Evolutionary conservation across 2,113 vertebrate species (phyloP), one percentile per base, ranked within the genome.

Genomic region (Ammodramus savannarum): DNA sequence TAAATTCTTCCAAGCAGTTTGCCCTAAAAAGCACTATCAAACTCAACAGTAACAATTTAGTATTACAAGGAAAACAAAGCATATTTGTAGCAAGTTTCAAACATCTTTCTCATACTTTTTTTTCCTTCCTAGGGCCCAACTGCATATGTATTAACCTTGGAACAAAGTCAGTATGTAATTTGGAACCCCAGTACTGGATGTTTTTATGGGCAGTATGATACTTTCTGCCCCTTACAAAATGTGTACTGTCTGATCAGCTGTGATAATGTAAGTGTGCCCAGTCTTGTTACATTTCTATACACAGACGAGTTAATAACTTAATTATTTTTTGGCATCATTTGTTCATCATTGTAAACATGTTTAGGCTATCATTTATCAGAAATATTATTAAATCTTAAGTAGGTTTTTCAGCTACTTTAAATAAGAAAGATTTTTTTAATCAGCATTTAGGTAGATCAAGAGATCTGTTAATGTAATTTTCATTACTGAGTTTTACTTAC

Each of bases 161-260:
- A 99, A 89, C 98, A 99, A 92, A 99, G 96, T 87, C 98, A 98
- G 9, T 99, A 98, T 91, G 95, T 99, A 57, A 98, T 99, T 94
- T 99, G 99, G 99, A 99, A 99, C 93, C 98, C 99, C 63, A 99
- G 98, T 94, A 99, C 96, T 16, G 99, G 99, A 18, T 98, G 98
- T 87, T 98, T 96, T 93, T 99, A 99, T 26, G 98, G 98, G n/a
- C 99, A 99, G 78, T 99, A 98, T 44, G 99, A 99, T 96, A 98
- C 98, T n/a, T 99, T 99, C 98, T 99, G 99, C 90, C 99, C 99
- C 4, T 97, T 99, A 93, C 98, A 99, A 75, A 98, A 97, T 9
- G 98, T 99, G 11, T 97, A 98, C 72, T 99, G 99, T 84, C 97
- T 99, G 91, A 98, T 99, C 88, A 98, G 97, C 72, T 93, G 98